A percentile compares a stretch with the other conserved stretches of the same genome.
phyloP scores from a whole-genome alignment of 2,113 vertebrate species.

The Bagarius yarrelli region DNA sequence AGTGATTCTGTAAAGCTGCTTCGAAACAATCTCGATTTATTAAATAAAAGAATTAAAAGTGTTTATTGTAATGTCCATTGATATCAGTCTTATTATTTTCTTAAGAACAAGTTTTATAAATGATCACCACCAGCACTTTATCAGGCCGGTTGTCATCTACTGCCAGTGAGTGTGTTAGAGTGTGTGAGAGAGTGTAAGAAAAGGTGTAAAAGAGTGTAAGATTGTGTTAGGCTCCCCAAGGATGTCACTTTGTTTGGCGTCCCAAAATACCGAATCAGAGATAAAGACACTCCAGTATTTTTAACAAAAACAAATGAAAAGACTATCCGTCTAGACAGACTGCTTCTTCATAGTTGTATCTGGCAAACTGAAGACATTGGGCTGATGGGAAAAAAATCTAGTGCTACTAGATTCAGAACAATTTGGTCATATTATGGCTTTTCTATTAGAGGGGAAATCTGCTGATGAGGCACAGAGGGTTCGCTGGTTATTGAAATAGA shows the following conservation, averaged over 20 bases:
- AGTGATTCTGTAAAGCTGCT: too few relatives aligned
- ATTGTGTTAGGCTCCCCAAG: neutral
- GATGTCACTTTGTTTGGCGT: neutral
- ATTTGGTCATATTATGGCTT: slow-evolving; percentile 58
- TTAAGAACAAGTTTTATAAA: too few relatives aligned
- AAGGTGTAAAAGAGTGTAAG: neutral
- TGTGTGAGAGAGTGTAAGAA: neutral
- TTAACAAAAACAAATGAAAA: slow-evolving; percentile 18
- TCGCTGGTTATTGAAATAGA: slow-evolving; percentile 50
- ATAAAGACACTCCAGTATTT: slow-evolving; percentile 8
- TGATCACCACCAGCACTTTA: too few relatives aligned
- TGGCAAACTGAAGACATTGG: slow-evolving; percentile 25
- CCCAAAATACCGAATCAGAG: neutral
- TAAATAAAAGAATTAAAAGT: too few relatives aligned
- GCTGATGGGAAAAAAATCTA: slow-evolving; percentile 32
- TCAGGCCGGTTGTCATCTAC: too few relatives aligned
- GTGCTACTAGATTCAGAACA: slow-evolving; percentile 17
- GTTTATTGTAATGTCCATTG: too few relatives aligned
- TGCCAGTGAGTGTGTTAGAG: too few relatives aligned
- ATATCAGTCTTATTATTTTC: too few relatives aligned
- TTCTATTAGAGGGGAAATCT: slow-evolving; percentile 52
- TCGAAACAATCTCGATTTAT: too few relatives aligned
- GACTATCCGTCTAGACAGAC: slow-evolving; percentile 18
- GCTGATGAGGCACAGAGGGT: slow-evolving; percentile 60
- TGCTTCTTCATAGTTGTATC: slow-evolving; percentile 17